Base-by-base conservation (phyloP, 2,888 invertebrate genomes). In the Papilio gigon region DNA sequence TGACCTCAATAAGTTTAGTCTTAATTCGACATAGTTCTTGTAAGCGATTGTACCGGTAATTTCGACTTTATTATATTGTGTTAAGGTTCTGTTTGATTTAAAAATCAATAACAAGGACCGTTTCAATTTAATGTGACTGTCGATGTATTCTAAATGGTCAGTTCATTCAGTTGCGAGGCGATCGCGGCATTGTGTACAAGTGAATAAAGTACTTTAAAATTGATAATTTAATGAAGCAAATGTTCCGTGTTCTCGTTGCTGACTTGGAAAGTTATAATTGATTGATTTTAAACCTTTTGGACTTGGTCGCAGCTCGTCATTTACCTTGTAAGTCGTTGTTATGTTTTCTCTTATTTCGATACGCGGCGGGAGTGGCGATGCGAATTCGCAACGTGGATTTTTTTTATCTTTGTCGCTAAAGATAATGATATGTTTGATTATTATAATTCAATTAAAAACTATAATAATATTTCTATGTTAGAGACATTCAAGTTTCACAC, bases 1-100 rank as follows among this genome's bases (percentile, higher is more conserved):
- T 90, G 91, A 90, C 90, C 91, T 89, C 88, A 88, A 88, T 90
- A 84, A 74, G 42, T 61, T 58, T 60, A 65, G 66, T 70, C 25
- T 58, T 76, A 78, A 71, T 78, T 74, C 67, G 78, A 80, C 78
- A 78, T 72, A 72, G 81, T 80, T 72, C 72, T 75, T 72, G 66
- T 47, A 62, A 22, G 17, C 47, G 67, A 42, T 27, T 22, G 1
- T 33, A 37, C 62, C 42, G 6, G 22, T 44, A 75, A 69, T 53
- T 63, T 37, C 53, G 73, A 78, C 76, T 71, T 77, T 78, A 61
- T 1, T 0, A 0, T 0, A 1, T 33, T 0, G 0, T 0, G 0
- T 0, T 77, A 78, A 44, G 40, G 71, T 77, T 76, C 70, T 73
- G 70, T 74, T 73, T 82, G 1, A 65, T 2, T 71, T 71, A 70